A percentile compares a stretch with the other conserved stretches of the same genome.
phyloP scores from a whole-genome alignment of 2,888 invertebrate genomes.

The Aleiodes leptofemur region DNA sequence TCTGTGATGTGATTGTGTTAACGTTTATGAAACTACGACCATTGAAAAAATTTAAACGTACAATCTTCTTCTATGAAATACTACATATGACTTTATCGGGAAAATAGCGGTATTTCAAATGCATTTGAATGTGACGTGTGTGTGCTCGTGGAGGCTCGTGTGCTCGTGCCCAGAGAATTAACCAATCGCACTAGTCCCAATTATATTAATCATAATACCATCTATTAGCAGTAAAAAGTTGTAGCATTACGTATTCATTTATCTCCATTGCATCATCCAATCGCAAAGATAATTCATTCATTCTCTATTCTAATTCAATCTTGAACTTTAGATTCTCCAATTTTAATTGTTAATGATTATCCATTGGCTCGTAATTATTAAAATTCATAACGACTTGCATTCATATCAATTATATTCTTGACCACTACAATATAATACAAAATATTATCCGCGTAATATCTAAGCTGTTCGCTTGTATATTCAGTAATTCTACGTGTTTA shows the following conservation, averaged over 20 bases:
- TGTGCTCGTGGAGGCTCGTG: constrained; percentile 1
- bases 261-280: constrained; percentile 1
- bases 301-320: too few relatives aligned
- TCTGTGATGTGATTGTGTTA: not conserved
- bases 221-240: not conserved
- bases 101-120: too few relatives aligned
- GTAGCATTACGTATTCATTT: not conserved
- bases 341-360: too few relatives aligned
- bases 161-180: not conserved
- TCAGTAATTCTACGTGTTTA: too few relatives aligned
- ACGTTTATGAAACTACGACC: not conserved
- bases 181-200: not conserved
- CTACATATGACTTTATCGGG: too few relatives aligned
- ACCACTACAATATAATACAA: too few relatives aligned
- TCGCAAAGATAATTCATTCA: too few relatives aligned
- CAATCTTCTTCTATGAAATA: not conserved
- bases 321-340: too few relatives aligned
- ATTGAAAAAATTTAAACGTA: not conserved
- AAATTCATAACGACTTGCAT: not conserved
- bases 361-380: not conserved
- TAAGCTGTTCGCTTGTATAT: too few relatives aligned
- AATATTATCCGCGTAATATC: too few relatives aligned
- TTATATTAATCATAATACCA: not conserved
- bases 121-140: not conserved
- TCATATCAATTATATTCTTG: not conserved